Base-by-base conservation (phyloP, 2,888 invertebrate species). In the Leptothorax acervorum region DNA sequence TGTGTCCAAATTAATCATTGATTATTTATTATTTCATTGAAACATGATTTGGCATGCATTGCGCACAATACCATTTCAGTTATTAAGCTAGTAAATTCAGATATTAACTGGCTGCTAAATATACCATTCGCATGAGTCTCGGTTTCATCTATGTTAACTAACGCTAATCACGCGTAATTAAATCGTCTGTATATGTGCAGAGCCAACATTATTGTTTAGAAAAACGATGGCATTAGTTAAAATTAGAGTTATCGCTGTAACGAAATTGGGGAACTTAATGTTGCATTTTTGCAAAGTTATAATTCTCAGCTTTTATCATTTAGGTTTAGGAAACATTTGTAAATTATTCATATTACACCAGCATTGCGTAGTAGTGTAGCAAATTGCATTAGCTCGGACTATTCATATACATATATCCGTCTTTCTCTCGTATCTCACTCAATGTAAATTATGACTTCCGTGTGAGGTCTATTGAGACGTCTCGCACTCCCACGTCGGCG, bases 371-470 rank as follows among this genome's bases (percentile, higher is more conserved):
- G 35, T 23, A 48, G 71, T 60, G 57, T 51, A 31, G 45, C 78
- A 79, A 79, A 79, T 81, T 81, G 71, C 60, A 60, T 81, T 48
- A 81, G 48, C 79, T 71, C 28, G 48, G 35, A 28, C 71, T 70
- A 71, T 71, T 81, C 71, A 60, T 23, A 39, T 28, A 23, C 31
- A 23, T 23, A 18, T 48, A 57, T 70, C 31, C 23, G 11, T 70
- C 12, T 57, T 12, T 48, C 57, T 45, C 60, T 60, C 79, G 3
- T 71, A 81, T 71, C 70, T 71, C 48, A 71, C 79, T 71, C 39
- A 62, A 81, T 62, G 79, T 71, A 81, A 81, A 81, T 81, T 81
- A 81, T 39, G 48, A 71, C 73, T 81, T 81, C 79, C 79, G 71
- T 39, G 35, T 48, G 12, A 71, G 60, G 60, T 18, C 73, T 71